Evolutionary conservation across 2,797 vertebrate genomes (phyloP), one percentile per base, ranked within the genome.

Genomic region (Syndactyla subalaris): DNA sequence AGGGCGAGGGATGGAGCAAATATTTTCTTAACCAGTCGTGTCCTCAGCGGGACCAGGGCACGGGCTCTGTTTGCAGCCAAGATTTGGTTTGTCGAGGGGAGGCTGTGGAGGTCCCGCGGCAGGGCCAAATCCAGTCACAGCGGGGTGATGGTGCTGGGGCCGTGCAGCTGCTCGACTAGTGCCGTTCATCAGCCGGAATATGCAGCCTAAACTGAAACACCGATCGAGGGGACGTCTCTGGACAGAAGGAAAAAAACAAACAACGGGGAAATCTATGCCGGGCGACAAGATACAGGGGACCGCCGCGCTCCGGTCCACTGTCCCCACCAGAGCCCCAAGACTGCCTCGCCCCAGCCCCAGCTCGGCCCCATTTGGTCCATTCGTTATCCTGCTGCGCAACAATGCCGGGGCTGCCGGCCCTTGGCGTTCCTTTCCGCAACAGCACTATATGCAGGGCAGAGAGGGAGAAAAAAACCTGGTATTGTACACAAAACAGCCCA

Each of bases 401-500:
- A 2, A 3, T 17, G 16, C 46, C 41, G 36, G 46, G 13, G 32
- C 22, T 66, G 39, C 58, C 18, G 10, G 66, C 21, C 73, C 65
- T 78, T 30, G 7, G 45, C 45, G 12, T 10, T 51, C 21, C 36
- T 59, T 18, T 46, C 72, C 2, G 8, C 34, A 34, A 11, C 65
- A n/a, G 66, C 67, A 3, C 16, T 6, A 14, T 9, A 1, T 2
- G 51, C 36, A 0, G n/a, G 15, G 55, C 36, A 8, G n/a, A 19
- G 54, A 29, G 20, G 34, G 32, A 54, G 22, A 34, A n/a, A 54
- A 6, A 2, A 5, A 5, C 5, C 10, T 2, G 8, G 41, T 5
- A 10, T 11, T 5, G 20, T 0, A 1, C 1, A 12, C n/a, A 16
- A 34, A 52, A 10, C 16, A 8, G 39, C 9, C 32, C 2, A 27